Evolutionary conservation across 2,797 vertebrate genomes (phyloP), one percentile per base, ranked within the genome.

Genomic region (Spea hammondii): DNA sequence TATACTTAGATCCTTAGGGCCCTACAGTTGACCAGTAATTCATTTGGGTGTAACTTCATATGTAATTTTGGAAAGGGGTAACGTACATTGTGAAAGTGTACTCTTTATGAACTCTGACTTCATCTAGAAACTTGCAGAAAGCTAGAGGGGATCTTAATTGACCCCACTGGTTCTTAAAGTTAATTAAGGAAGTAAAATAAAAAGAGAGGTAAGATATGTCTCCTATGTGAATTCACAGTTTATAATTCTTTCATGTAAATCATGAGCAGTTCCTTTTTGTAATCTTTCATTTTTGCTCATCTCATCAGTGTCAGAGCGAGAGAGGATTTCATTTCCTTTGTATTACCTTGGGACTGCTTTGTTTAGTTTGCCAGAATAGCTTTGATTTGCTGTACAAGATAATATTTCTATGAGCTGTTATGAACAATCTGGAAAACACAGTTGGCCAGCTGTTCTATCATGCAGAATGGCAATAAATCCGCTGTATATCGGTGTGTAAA

Each of bases 71-170:
- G 71, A 46, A 79, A 72, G 64, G 77, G 82, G 75, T 84, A 82
- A 83, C 74, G 77, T 48, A 79, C 57, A 49, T 55, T 82, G 51
- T 79, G 46, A 73, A 78, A 60, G 9, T 87, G 84, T 84, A 83
- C 86, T 88, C 80, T 78, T 0, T 11, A 6, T 90, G 86, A 89
- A 87, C 88, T 84, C 83, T 83, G 76, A 85, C 83, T 78, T 85
- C 69, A 82, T 59, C 74, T 51, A 65, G 46, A 80, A 78, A 84
- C 77, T 54, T 79, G 70, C 73, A 82, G 59, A 77, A 47, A 84
- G 77, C 46, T 17, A 53, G 12, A 75, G 64, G 5, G 8, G n/a
- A 5, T 83, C 76, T 83, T 78, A 76, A 80, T 47, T 83, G 70
- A 77, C 45, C 70, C 82, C 82, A 80, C 11, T 32, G 32, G 32